A percentile compares a stretch with the other conserved stretches of the same genome.
Conservation (phyloP, 2,888 invertebrate species). For the Hypena proboscidalis region DNA sequence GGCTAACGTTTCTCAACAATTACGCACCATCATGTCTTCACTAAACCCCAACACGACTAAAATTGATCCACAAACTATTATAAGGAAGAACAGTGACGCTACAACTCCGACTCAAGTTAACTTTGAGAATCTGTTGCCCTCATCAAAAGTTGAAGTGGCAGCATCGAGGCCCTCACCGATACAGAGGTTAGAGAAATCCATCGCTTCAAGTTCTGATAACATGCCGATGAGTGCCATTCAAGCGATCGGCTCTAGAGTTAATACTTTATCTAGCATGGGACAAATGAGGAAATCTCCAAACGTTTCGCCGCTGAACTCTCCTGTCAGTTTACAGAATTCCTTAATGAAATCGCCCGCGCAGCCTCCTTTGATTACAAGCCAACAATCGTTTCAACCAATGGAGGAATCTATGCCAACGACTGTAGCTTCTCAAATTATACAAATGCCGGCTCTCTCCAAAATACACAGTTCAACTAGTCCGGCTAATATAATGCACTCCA, state of each 20-base stretch:
- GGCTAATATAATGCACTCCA: conserved; percentile 70
- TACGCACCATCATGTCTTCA: conserved; percentile 88
- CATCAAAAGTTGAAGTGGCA: conserved; percentile 79
- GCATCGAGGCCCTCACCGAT: conserved; percentile 70
- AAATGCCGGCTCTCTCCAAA: conserved; percentile 81
- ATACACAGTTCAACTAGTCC: conserved; percentile 67
- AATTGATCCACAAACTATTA: conserved; percentile 75
- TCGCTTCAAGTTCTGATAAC: conserved; percentile 56
- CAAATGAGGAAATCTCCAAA: conserved; percentile 79
- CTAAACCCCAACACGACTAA: conserved; percentile 83
- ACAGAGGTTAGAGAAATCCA: conserved; percentile 69
- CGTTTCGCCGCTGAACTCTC: conserved; percentile 76
- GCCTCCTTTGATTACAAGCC: conserved; percentile 70
- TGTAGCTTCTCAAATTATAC: conserved; percentile 73
- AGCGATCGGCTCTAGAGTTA: conserved; percentile 71
- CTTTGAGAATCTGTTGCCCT: conserved; percentile 79
- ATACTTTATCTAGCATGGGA: conserved; percentile 68
- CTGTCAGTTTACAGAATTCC: conserved; percentile 64
- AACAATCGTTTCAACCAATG: conserved; percentile 55
- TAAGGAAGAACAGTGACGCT: conserved; percentile 75
- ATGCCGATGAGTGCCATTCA: conserved; percentile 72
- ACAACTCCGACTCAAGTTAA: conserved; percentile 80
- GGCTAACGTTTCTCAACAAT: conserved; percentile 89
- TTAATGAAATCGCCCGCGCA: conserved; percentile 77
- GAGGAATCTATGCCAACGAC: conserved; percentile 63